phyloP scores from a whole-genome alignment of 2,113 vertebrate genomes.

The Ictalurus furcatus region DNA sequence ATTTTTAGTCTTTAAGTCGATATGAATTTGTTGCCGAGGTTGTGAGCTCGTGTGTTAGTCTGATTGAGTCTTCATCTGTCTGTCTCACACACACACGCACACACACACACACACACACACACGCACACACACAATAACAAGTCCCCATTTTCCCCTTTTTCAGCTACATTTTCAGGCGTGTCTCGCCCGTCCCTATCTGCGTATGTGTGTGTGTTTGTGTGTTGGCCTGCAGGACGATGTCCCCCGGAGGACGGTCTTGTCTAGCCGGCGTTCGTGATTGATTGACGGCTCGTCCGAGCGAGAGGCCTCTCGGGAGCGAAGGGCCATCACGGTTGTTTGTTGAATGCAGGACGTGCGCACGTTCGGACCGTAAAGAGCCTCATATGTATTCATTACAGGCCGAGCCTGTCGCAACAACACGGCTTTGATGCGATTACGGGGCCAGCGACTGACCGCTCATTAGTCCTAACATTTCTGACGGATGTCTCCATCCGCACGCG shows the following conservation, averaged over 20 bases:
- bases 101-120: background rate
- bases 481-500: slow-evolving; percentile 21
- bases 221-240: background rate
- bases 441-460: background rate
- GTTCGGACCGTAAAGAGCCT: slow-evolving; percentile 37
- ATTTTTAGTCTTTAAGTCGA: slow-evolving; percentile 27
- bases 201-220: slow-evolving; percentile 36
- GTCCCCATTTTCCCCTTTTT: background rate
- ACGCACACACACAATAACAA: background rate
- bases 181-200: background rate
- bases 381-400: slow-evolving; percentile 47
- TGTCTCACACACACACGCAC: background rate
- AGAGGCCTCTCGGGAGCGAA: slow-evolving; percentile 37
- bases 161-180: background rate
- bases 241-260: slow-evolving; percentile 17
- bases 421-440: slow-evolving; percentile 29
- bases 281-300: slow-evolving; percentile 46
- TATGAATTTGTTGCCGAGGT: slow-evolving; percentile 20
- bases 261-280: slow-evolving; percentile 46
- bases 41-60: background rate
- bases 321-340: slow-evolving; percentile 38
- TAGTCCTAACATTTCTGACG: background rate
- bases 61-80: slow-evolving; percentile 12
- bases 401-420: slow-evolving; percentile 33
- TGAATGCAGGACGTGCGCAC: slow-evolving; percentile 33